These are phyloP conservation scores for Drosophila putrida DNA, from an alignment of 2,888 invertebrate genomes.

Conservation along the genomic window DNA sequence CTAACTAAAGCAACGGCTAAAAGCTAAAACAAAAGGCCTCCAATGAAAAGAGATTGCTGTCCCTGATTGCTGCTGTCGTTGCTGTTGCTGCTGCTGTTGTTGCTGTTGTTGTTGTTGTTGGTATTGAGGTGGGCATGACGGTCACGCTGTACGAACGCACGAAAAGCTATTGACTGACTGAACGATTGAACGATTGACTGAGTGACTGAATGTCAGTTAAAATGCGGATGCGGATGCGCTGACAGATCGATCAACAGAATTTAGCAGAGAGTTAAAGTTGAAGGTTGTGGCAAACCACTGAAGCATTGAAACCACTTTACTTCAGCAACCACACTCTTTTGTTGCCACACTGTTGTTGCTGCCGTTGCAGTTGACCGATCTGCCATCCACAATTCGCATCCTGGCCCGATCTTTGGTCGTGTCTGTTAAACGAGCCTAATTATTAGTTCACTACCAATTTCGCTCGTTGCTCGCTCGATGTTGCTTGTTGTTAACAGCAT, in stretches of 20 bases:
- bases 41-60: slow-evolving; percentile 62
- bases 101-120: slow-evolving; percentile 29
- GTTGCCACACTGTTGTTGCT: neutral
- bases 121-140: slow-evolving; percentile 77
- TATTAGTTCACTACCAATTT: slow-evolving; percentile 84
- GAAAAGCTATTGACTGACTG: slow-evolving; percentile 71
- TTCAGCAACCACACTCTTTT: neutral
- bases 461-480: slow-evolving; percentile 28
- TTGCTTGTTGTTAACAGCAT: slow-evolving; percentile 72
- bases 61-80: slow-evolving; percentile 52
- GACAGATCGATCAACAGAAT: slow-evolving; percentile 64
- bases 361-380: slow-evolving; percentile 7
- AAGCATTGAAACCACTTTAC: slow-evolving; percentile 41
- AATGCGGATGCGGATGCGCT: slow-evolving; percentile 59
- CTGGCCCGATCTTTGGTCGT: slow-evolving; percentile 45
- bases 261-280: slow-evolving; percentile 69
- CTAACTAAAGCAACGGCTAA: slow-evolving; percentile 22
- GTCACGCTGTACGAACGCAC: slow-evolving; percentile 82
- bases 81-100: slow-evolving; percentile 30
- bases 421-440: slow-evolving; percentile 79
- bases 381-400: slow-evolving; percentile 25
- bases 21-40: slow-evolving; percentile 62
- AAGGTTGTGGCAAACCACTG: slow-evolving; percentile 63
- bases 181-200: slow-evolving; percentile 34
- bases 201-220: slow-evolving; percentile 15